phyloP scores from a whole-genome alignment of 2,797 vertebrate genomes.

The Lagorchestes hirsutus region DNA sequence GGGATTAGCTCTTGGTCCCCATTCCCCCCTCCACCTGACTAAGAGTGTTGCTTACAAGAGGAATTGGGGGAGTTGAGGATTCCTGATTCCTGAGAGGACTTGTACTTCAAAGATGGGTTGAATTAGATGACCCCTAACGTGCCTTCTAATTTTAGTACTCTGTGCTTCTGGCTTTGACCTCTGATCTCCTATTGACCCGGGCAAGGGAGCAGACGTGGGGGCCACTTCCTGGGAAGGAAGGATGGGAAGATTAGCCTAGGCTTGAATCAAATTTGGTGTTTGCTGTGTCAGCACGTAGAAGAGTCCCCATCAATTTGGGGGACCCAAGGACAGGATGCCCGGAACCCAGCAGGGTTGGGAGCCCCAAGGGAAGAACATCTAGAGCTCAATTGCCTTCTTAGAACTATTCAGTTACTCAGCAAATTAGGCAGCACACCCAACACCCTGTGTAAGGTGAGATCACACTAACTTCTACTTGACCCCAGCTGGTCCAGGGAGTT shows the following conservation, averaged over 20 bases:
- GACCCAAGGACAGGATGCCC: neutral
- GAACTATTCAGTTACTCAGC: conserved; percentile 7
- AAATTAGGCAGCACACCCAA: neutral
- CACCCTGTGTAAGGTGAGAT: neutral
- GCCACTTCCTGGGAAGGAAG: neutral
- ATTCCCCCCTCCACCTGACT: neutral
- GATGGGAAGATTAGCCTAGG: neutral
- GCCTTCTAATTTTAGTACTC: neutral
- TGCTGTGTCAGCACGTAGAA: conserved; percentile 39
- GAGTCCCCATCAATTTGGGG: neutral
- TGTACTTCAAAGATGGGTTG: conserved; percentile 9
- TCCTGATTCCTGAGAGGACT: neutral
- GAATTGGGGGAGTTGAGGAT: neutral
- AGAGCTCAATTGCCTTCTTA: conserved; percentile 6
- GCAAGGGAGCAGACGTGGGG: neutral
- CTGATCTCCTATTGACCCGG: conserved; percentile 22
- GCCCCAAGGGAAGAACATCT: neutral
- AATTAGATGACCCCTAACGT: neutral
- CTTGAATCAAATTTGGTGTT: neutral
- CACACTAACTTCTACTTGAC: neutral
- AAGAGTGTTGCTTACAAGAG: neutral
- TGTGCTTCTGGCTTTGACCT: conserved; percentile 35
- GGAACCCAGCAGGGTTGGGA: neutral
- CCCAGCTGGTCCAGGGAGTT: neutral
- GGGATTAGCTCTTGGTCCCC: neutral